A percentile compares a stretch with the other conserved stretches of the same genome.
These are phyloP conservation scores for Chymomyza procnemis DNA, from an alignment of 2,888 invertebrate genomes.

Conservation along the genomic window DNA sequence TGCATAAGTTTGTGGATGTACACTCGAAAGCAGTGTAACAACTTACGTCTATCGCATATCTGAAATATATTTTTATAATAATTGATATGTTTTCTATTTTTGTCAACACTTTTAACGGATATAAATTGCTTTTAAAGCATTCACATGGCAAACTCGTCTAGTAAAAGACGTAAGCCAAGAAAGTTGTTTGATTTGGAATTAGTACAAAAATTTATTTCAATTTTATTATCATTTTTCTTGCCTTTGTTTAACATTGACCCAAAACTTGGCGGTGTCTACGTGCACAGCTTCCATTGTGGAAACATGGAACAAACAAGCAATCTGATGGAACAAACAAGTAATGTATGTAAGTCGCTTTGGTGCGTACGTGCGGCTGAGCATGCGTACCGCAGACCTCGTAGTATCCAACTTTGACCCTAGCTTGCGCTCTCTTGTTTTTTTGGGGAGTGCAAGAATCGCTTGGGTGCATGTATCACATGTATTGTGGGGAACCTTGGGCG, in stretches of 20 bases:
- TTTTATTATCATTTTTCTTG: not conserved
- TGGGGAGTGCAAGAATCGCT: not conserved
- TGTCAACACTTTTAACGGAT: conserved; percentile 9
- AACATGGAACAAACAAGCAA: conserved; percentile 3
- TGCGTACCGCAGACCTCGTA: conserved; percentile 11
- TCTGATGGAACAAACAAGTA: conserved; percentile 5
- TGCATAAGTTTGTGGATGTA: too few relatives aligned
- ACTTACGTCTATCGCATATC: not conserved
- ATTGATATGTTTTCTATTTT: not conserved
- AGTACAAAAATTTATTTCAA: not conserved
- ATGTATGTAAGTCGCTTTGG: not conserved
- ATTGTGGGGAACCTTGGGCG: not conserved
- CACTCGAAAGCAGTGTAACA: not conserved
- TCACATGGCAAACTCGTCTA: not conserved
- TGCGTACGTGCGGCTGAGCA: conserved; percentile 45
- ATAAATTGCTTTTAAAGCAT: conserved; percentile 11
- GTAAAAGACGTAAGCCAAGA: not conserved
- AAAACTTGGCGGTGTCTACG: conserved; percentile 8
- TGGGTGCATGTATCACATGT: not conserved
- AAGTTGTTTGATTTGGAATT: conserved; percentile 1
- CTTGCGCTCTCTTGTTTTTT: not conserved
- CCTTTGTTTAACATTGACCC: conserved; percentile 31
- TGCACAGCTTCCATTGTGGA: not conserved
- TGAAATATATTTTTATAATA: not conserved
- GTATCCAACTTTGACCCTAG: not conserved